Conservation (phyloP, 2,113 vertebrate genomes). For the Esox niger region DNA sequence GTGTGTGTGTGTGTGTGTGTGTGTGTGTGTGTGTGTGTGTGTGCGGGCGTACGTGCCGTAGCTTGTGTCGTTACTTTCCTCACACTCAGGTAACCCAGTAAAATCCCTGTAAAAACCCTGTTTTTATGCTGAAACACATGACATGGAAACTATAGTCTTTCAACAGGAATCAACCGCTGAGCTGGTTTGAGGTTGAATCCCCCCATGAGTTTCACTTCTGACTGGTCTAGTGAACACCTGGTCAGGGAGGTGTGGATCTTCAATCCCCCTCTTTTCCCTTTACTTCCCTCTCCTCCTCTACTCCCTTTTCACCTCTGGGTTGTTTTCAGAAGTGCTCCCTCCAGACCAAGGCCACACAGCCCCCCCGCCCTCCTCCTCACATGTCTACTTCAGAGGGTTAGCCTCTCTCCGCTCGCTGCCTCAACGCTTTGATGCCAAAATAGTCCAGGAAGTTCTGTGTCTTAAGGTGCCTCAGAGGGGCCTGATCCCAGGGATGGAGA, state of each 20-base stretch:
- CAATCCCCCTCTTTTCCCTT: slow-evolving; percentile 19
- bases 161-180: slow-evolving; percentile 18
- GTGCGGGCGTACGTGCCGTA: background rate
- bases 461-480: slow-evolving; percentile 69
- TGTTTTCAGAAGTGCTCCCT: slow-evolving; percentile 21
- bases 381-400: slow-evolving; percentile 78
- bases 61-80: too few species aligned
- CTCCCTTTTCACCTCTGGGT: background rate
- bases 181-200: slow-evolving; percentile 52
- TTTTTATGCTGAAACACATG: background rate
- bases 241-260: background rate
- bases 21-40: background rate
- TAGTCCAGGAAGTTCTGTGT: slow-evolving; percentile 75
- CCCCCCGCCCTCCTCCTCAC: slow-evolving; percentile 63
- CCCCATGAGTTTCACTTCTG: slow-evolving; percentile 50
- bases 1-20: background rate
- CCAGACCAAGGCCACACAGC: slow-evolving; percentile 12
- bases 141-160: background rate
- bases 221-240: slow-evolving; percentile 52
- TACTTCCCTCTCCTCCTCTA: slow-evolving; percentile 16
- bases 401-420: slow-evolving; percentile 65
- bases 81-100: too few species aligned
- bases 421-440: slow-evolving; percentile 78
- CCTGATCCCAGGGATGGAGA: slow-evolving; percentile 50
- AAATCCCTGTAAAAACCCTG: too few species aligned